Conservation (phyloP, 2,888 invertebrate species). For the Drosophila mulleri region DNA sequence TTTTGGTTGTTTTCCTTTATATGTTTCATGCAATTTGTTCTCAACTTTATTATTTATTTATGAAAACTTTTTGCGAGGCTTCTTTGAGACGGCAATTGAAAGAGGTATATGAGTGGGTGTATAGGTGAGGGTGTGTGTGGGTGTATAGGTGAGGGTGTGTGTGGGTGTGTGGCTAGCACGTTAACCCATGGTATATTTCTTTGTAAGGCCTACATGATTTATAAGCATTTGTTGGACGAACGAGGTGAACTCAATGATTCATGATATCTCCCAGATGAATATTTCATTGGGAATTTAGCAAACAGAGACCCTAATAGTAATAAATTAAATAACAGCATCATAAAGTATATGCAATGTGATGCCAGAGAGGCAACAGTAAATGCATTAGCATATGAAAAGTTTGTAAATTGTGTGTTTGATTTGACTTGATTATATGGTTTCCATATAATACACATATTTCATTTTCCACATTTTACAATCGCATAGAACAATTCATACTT, state of each 20-base stretch:
- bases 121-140: background rate
- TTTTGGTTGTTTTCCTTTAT: background rate
- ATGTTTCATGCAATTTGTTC: constrained; percentile 61
- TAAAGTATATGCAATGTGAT: background rate
- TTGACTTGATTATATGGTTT: background rate
- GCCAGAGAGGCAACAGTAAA: background rate
- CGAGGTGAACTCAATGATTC: constrained; percentile 24
- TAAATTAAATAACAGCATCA: constrained; percentile 15
- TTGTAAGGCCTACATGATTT: constrained; percentile 44
- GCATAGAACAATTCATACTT: too few species aligned
- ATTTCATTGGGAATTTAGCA: constrained; percentile 21
- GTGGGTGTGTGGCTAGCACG: background rate
- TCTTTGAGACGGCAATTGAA: constrained; percentile 50
- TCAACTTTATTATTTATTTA: constrained; percentile 73
- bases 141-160: background rate
- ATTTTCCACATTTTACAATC: too few species aligned
- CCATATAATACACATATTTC: background rate
- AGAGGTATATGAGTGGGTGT: constrained; percentile 11
- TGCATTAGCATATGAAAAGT: background rate
- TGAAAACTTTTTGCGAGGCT: constrained; percentile 52
- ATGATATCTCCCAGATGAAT: constrained; percentile 18
- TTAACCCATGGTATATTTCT: constrained; percentile 21
- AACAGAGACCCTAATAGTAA: constrained; percentile 5
- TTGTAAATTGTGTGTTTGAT: background rate
- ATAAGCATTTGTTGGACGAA: constrained; percentile 23